Conservation (phyloP, 2,888 invertebrate genomes). For the Hermodice carunculata region DNA sequence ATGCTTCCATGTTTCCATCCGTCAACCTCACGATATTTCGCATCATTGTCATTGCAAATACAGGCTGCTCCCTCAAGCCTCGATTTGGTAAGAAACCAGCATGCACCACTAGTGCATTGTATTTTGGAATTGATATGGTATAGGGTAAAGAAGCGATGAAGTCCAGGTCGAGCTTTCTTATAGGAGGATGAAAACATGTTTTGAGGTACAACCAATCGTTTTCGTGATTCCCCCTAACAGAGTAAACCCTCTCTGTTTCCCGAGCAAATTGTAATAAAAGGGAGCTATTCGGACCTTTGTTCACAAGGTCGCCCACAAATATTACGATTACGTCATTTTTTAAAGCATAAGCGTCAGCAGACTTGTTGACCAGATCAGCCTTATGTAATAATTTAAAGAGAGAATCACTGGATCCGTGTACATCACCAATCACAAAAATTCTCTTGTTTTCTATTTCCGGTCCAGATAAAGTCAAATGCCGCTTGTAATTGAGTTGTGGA, state of each 20-base stretch:
- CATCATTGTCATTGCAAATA: neutral
- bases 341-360: neutral
- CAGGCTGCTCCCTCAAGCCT: neutral
- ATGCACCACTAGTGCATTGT: conserved; percentile 10
- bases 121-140: conserved; percentile 1
- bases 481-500: no score
- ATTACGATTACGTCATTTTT: neutral
- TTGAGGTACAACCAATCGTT: neutral
- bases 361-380: neutral
- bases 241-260: conserved; percentile 1
- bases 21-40: neutral
- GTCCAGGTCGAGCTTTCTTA: neutral
- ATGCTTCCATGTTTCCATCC: neutral
- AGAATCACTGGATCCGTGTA: conserved; percentile 5
- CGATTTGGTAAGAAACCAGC: neutral
- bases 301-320: conserved; percentile 7
- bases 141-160: neutral
- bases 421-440: conserved; percentile 6
- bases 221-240: conserved; percentile 7
- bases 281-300: conserved; percentile 4
- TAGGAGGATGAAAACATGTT: no score
- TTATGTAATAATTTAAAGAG: neutral
- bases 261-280: neutral
- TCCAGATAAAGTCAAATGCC: neutral
- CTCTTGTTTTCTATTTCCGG: neutral